These are phyloP conservation scores for Zoanthus sansibaricus DNA, from an alignment of 92 coral and sea anemone species.

Conservation along the genomic window DNA sequence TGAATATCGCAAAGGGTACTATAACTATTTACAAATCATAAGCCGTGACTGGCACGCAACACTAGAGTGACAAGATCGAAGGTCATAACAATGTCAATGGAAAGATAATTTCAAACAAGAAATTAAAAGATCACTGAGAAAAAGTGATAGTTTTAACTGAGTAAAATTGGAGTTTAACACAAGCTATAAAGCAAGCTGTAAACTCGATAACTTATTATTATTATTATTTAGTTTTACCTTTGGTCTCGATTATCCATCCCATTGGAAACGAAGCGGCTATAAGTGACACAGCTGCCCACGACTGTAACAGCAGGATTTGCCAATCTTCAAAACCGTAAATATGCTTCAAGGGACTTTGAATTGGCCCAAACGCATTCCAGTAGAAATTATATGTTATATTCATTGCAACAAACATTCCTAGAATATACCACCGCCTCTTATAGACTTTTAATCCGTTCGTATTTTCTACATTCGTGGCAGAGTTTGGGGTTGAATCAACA, in stretches of 20 bases:
- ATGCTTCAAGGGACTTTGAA: constrained; percentile 57
- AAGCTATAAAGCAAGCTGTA: neutral
- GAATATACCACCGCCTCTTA: constrained; percentile 66
- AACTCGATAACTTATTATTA: neutral
- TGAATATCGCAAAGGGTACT: no score
- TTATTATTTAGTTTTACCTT: neutral
- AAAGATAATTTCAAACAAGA: no score
- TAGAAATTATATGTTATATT: constrained; percentile 44
- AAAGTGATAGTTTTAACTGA: no score
- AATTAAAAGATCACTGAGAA: no score
- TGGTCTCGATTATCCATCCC: constrained; percentile 32
- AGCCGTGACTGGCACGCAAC: no score
- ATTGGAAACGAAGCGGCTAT: constrained; percentile 1
- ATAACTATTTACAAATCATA: no score
- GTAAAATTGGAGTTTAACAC: neutral
- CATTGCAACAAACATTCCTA: constrained; percentile 39
- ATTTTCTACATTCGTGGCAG: neutral
- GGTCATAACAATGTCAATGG: no score
- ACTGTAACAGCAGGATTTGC: constrained; percentile 12
- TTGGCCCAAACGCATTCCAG: constrained; percentile 68
- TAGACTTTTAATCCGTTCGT: constrained; percentile 19
- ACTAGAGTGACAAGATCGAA: no score
- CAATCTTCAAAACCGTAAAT: constrained; percentile 54
- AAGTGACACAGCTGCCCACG: constrained; percentile 21
- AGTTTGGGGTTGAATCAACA: neutral